Evolutionary conservation across 2,113 vertebrate genomes (phyloP).

Genomic region (Telmatochromis sp.): DNA sequence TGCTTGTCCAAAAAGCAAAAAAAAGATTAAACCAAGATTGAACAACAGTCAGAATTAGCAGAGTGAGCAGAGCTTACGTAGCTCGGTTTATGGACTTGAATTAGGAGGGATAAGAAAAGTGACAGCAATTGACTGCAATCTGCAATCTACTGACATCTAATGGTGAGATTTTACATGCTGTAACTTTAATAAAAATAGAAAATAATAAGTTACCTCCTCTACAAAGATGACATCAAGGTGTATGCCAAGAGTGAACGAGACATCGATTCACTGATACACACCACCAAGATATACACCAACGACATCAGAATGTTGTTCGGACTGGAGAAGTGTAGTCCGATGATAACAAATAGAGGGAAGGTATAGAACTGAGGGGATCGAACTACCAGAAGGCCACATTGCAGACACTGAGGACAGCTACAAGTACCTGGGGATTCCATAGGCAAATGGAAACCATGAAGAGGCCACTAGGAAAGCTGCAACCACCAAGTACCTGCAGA

Average conservation of each 20-base stretch:
- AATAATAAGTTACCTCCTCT: not conserved
- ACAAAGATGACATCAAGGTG: not conserved
- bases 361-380: not conserved
- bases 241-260: not conserved
- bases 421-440: not conserved
- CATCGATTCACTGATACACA: not conserved
- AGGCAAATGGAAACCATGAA: not conserved
- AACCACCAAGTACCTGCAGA: not conserved
- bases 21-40: not conserved
- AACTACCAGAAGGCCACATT: not conserved
- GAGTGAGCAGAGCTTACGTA: not conserved
- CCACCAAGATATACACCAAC: not conserved
- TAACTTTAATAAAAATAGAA: not conserved
- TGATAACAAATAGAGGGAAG: not conserved
- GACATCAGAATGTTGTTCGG: not conserved
- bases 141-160: not conserved
- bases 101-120: not conserved
- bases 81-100: not conserved
- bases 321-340: not conserved
- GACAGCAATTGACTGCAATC: not conserved
- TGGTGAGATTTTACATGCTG: not conserved
- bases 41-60: not conserved
- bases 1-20: not conserved
- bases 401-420: not conserved
- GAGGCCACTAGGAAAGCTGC: not conserved